Evolutionary conservation across 2,888 invertebrate genomes (phyloP), one percentile per base, ranked within the genome.

Genomic region (Tethea ocularis): DNA sequence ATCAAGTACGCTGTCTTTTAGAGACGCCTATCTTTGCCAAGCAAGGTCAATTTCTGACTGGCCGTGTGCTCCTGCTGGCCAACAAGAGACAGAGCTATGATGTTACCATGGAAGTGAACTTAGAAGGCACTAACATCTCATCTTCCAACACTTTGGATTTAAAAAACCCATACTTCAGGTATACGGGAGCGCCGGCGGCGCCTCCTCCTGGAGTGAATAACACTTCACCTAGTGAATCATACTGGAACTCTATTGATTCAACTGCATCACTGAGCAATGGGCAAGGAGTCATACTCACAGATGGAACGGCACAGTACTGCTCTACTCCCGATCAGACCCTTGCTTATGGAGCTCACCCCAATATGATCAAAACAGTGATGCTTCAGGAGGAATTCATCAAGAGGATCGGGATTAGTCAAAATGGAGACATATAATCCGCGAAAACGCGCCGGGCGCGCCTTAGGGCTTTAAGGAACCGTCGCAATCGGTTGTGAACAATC

Each of bases 81-180:
- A 99, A 99, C 88, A 97, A 98, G 88, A 95, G 98, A 84, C 99
- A 99, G 94, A 99, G 99, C 78, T 99, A 99, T 82, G 99, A 99
- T 93, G 99, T 99, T 3, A 98, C 99, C 17, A 99, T 99, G 86
- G 98, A 98, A 75, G 92, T 99, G 71, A 95, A 95, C 72, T 94
- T 99, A 63, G 98, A 98, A 84, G 98, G 98, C 46, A 97, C 98
- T 13, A 95, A 95, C 61, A 95, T 96, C 76, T 95, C 96, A 63
- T 97, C 98, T 46, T 96, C 95, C 66, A 99, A 99, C 86, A 98
- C 97, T 17, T 94, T 99, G 80, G 99, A 99, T 88, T 94, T 99
- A 78, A 99, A 99, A 94, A 99, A 99, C 92, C 99, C 99, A 0
- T 99, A 98, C 94, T 99, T 99, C 89, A 96, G 99, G 83, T 99